Percentiles rank a stretch among this genome's conserved stretches.
These are phyloP conservation scores for Junco hyemalis DNA, from an alignment of 2,113 vertebrate species.

Conservation along the genomic window DNA sequence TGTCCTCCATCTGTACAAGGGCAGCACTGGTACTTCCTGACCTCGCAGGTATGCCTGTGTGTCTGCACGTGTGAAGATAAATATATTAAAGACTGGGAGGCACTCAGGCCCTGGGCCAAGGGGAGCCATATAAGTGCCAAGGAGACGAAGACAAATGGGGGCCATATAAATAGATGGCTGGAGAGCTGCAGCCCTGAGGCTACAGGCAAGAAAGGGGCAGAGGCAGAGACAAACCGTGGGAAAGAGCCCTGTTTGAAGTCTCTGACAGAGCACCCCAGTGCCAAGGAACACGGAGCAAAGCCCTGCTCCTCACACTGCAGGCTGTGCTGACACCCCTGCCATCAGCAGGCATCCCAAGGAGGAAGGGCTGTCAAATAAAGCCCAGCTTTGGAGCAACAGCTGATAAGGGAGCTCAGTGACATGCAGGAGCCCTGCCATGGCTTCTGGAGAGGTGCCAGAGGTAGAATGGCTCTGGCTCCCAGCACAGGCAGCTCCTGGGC, in stretches of 20 bases:
- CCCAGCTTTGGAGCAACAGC: neutral
- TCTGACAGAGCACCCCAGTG: neutral
- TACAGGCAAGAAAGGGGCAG: conserved; percentile 20
- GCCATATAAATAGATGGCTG: conserved; percentile 58
- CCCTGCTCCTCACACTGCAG: neutral
- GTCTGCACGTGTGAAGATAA: conserved; percentile 56
- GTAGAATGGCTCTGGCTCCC: neutral
- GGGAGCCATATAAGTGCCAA: conserved; percentile 63
- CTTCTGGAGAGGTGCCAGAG: neutral
- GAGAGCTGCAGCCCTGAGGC: conserved; percentile 30
- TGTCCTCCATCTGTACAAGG: conserved; percentile 11
- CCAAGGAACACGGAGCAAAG: neutral
- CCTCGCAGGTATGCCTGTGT: conserved; percentile 37
- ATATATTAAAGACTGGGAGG: conserved; percentile 56
- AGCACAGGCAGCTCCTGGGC: neutral
- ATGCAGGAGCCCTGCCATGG: neutral
- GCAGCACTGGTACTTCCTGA: conserved; percentile 45
- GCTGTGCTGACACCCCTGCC: neutral
- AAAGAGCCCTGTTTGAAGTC: conserved; percentile 25
- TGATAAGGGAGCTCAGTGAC: neutral
- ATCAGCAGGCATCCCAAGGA: neutral
- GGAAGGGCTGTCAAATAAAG: neutral
- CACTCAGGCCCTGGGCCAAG: conserved; percentile 24
- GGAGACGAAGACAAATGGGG: conserved; percentile 55
- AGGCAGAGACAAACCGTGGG: conserved; percentile 25